A percentile compares a stretch with the other conserved stretches of the same genome.
These are phyloP conservation scores for Varanus komodoensis DNA, from an alignment of 2,113 vertebrate species.

Conservation along the genomic window DNA sequence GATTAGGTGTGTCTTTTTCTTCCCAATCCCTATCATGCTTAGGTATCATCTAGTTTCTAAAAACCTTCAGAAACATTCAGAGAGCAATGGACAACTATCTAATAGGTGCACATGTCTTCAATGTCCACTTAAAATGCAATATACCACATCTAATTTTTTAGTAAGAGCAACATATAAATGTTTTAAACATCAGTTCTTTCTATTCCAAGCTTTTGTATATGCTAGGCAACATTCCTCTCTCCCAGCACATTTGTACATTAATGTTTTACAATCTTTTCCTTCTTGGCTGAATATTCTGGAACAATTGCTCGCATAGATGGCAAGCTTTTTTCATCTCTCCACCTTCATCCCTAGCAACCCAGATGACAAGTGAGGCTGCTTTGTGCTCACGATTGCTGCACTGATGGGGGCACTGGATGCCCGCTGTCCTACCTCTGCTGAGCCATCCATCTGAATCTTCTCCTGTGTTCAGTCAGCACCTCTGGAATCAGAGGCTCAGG, in stretches of 20 bases:
- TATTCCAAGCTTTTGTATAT: conserved; percentile 19
- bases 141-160: conserved; percentile 23
- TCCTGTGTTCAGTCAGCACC: not conserved
- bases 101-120: conserved; percentile 6
- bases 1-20: fast-evolving
- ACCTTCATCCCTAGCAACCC: conserved; percentile 7
- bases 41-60: not conserved
- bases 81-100: not conserved
- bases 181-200: conserved; percentile 1
- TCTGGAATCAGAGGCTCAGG: conserved; percentile 30
- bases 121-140: not conserved
- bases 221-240: not conserved
- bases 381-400: conserved; percentile 22
- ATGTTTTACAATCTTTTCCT: conserved; percentile 10
- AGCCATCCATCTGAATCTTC: not conserved
- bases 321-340: conserved; percentile 16
- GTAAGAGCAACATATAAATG: not conserved
- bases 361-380: not conserved
- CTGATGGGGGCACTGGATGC: not conserved
- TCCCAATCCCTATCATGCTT: not conserved
- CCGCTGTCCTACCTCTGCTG: conserved; percentile 14
- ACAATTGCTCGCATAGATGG: conserved; percentile 42
- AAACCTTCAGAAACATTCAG: not conserved
- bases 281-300: conserved; percentile 31
- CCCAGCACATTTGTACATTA: conserved; percentile 27